Conservation (phyloP, 2,888 invertebrate genomes). For the Lithophane socia region DNA sequence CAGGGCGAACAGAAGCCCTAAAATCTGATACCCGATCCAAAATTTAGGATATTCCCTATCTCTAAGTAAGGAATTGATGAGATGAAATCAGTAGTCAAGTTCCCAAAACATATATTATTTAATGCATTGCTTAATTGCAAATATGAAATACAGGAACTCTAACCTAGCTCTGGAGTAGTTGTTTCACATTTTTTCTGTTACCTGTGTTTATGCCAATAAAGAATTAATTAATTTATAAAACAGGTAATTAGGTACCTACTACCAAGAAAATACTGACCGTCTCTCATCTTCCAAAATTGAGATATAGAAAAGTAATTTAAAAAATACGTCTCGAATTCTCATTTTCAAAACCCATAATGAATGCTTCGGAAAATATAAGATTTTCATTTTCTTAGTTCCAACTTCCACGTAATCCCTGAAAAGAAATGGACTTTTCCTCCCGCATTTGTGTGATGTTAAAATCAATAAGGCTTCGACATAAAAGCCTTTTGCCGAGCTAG, state of each 20-base stretch:
- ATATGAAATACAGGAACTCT: too few relatives aligned
- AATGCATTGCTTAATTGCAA: too few relatives aligned
- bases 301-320: constrained; percentile 12
- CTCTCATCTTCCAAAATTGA: constrained; percentile 6
- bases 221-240: too few relatives aligned
- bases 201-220: too few relatives aligned
- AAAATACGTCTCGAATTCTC: constrained; percentile 17
- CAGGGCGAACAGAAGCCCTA: constrained; percentile 35
- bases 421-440: constrained; percentile 20
- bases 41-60: constrained; percentile 14
- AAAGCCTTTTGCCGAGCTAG: constrained; percentile 22
- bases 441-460: constrained; percentile 10
- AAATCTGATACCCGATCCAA: constrained; percentile 28
- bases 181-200: too few relatives aligned
- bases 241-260: too few relatives aligned
- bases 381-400: neutral
- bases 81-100: constrained; percentile 1
- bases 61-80: constrained; percentile 1
- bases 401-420: constrained; percentile 28
- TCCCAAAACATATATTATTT: neutral
- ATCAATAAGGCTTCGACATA: constrained; percentile 32
- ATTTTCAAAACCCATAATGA: constrained; percentile 12
- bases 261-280: neutral
- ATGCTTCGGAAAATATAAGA: neutral
- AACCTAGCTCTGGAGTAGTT: too few relatives aligned